phyloP scores from a whole-genome alignment of 2,888 invertebrate species.

The Pteria penguin region DNA sequence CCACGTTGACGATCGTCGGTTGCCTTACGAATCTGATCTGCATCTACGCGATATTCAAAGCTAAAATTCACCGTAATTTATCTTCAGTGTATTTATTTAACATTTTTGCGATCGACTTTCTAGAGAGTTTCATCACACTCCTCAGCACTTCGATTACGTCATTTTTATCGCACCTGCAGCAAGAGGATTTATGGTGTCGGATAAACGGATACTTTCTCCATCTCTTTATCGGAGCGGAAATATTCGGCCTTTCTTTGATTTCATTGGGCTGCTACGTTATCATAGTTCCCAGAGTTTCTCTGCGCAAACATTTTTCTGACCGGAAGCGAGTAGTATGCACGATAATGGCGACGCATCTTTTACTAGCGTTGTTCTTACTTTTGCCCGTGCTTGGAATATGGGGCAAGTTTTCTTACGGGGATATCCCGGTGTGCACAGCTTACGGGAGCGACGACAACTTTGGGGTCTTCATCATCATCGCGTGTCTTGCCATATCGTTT shows the following conservation, averaged over 20 bases:
- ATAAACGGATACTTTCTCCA: neutral
- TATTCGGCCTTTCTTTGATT: neutral
- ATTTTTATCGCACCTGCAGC: neutral
- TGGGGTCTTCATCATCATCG: neutral
- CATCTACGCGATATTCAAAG: neutral
- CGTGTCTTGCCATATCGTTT: neutral
- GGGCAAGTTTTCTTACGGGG: neutral
- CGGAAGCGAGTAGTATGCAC: neutral
- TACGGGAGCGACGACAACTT: neutral
- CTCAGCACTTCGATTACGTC: neutral
- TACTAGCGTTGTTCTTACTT: neutral
- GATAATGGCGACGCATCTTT: neutral
- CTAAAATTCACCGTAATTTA: neutral
- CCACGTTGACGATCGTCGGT: neutral
- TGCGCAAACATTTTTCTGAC: neutral
- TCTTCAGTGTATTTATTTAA: neutral
- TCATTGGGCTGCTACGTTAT: neutral
- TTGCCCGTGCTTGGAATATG: neutral
- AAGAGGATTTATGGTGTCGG: neutral
- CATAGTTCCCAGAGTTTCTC: neutral
- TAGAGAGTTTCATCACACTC: neutral
- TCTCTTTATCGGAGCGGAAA: neutral
- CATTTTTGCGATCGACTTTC: neutral
- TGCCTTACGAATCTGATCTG: neutral
- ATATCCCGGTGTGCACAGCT: neutral